Percentiles rank a stretch among this genome's conserved stretches.
These are phyloP conservation scores for Hipposideros armiger DNA, from an alignment of 2,113 vertebrate genomes.

Conservation along the genomic window DNA sequence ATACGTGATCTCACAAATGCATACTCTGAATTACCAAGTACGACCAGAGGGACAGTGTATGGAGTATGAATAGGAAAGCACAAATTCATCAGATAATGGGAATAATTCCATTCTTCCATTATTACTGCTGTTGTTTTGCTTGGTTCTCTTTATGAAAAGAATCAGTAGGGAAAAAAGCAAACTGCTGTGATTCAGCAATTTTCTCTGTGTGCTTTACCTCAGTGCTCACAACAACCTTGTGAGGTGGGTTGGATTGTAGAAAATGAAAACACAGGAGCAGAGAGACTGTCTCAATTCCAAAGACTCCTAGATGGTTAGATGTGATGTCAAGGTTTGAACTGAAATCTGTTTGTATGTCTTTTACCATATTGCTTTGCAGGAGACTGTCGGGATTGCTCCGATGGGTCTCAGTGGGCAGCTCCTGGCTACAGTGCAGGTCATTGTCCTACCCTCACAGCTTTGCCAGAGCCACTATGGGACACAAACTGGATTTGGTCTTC, in stretches of 20 bases:
- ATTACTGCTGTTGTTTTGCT: background rate
- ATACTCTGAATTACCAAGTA: background rate
- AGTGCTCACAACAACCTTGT: background rate
- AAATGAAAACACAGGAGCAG: background rate
- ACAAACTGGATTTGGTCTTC: background rate
- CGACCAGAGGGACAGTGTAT: background rate
- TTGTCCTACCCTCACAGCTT: background rate
- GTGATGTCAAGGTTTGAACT: background rate
- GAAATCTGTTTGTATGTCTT: background rate
- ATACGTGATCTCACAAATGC: background rate
- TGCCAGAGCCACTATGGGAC: background rate
- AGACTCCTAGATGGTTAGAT: background rate
- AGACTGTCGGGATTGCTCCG: background rate
- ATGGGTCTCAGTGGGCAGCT: background rate
- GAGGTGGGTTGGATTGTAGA: background rate
- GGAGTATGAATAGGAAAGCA: background rate
- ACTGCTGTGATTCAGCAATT: background rate
- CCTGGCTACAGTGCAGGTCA: background rate
- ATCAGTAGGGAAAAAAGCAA: background rate
- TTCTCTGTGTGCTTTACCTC: background rate
- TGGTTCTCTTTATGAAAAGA: conserved; percentile 12
- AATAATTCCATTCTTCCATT: background rate
- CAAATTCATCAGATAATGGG: background rate
- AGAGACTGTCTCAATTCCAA: background rate
- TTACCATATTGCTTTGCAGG: background rate